phyloP scores from a whole-genome alignment of 2,113 vertebrate genomes.

The Psilopogon haemacephalus region DNA sequence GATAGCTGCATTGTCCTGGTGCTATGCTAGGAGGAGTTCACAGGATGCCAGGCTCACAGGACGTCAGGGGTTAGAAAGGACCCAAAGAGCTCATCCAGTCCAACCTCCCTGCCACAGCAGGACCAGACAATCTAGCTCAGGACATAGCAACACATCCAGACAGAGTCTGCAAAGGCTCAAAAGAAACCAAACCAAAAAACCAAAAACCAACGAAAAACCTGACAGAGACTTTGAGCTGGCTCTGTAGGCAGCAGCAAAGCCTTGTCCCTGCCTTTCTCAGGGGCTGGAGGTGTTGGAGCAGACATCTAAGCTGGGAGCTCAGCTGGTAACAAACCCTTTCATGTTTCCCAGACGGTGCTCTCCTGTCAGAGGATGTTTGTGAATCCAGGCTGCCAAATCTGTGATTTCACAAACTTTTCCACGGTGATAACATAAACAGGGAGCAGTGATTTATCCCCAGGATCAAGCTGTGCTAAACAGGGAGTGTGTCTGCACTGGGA shows the following conservation, averaged over 20 bases:
- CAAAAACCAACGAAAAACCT: too few relatives aligned
- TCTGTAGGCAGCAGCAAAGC: rapidly evolving
- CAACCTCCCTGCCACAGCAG: too few relatives aligned
- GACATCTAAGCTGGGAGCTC: background rate
- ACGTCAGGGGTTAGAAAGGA: too few relatives aligned
- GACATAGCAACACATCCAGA: too few relatives aligned
- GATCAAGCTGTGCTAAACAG: background rate
- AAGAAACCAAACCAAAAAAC: too few relatives aligned
- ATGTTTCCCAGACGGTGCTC: background rate
- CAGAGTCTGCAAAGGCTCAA: too few relatives aligned
- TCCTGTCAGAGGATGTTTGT: slow-evolving; percentile 17
- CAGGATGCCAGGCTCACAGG: too few relatives aligned
- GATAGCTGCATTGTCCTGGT: too few relatives aligned
- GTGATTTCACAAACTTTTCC: slow-evolving; percentile 48
- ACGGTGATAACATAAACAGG: slow-evolving; percentile 20
- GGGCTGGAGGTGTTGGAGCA: background rate
- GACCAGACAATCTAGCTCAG: too few relatives aligned
- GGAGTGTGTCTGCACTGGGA: background rate
- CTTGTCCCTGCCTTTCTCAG: background rate
- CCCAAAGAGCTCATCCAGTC: too few relatives aligned
- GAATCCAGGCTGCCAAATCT: background rate
- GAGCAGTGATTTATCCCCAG: slow-evolving; percentile 25
- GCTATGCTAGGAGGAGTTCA: too few relatives aligned
- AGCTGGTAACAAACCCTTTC: background rate
- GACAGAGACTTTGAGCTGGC: background rate